A percentile compares a stretch with the other conserved stretches of the same genome.
phyloP scores from a whole-genome alignment of 2,797 vertebrate species.

The Sandelia bainsii region DNA sequence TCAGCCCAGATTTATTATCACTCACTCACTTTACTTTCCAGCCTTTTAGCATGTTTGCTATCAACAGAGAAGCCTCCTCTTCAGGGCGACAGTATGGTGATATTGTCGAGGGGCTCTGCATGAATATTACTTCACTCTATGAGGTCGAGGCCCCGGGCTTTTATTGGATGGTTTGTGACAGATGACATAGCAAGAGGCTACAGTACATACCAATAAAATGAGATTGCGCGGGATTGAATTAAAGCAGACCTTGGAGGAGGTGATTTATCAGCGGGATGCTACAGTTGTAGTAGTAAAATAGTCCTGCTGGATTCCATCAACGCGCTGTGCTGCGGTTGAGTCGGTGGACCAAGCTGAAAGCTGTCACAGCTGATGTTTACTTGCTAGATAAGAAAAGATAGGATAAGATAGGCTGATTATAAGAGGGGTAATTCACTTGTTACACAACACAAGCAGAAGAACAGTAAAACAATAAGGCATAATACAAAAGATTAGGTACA shows the following conservation, averaged over 20 bases:
- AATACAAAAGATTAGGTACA: no score
- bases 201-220: slow-evolving; percentile 79
- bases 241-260: slow-evolving; percentile 74
- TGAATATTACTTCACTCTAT: slow-evolving; percentile 48
- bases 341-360: slow-evolving; percentile 18
- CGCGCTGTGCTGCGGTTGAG: slow-evolving; percentile 19
- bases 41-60: slow-evolving; percentile 23
- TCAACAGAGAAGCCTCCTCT: slow-evolving; percentile 30
- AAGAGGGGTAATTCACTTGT: no score
- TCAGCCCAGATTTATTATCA: slow-evolving; percentile 27
- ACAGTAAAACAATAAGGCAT: no score
- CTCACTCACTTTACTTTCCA: slow-evolving; percentile 1
- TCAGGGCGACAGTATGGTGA: slow-evolving; percentile 9
- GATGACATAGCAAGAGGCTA: slow-evolving; percentile 77
- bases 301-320: slow-evolving; percentile 59
- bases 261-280: slow-evolving; percentile 72
- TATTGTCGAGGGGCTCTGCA: slow-evolving; percentile 29
- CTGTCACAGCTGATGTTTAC: slow-evolving; percentile 34
- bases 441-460: no score
- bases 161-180: slow-evolving; percentile 76
- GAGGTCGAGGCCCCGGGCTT: slow-evolving; percentile 75
- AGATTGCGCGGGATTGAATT: slow-evolving; percentile 79
- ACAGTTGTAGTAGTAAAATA: slow-evolving; percentile 59
- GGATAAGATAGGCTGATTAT: no score
- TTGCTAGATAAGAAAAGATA: not conserved